Evolutionary conservation across 2,797 vertebrate species (phyloP).

Genomic region (Siniperca scherzeri): DNA sequence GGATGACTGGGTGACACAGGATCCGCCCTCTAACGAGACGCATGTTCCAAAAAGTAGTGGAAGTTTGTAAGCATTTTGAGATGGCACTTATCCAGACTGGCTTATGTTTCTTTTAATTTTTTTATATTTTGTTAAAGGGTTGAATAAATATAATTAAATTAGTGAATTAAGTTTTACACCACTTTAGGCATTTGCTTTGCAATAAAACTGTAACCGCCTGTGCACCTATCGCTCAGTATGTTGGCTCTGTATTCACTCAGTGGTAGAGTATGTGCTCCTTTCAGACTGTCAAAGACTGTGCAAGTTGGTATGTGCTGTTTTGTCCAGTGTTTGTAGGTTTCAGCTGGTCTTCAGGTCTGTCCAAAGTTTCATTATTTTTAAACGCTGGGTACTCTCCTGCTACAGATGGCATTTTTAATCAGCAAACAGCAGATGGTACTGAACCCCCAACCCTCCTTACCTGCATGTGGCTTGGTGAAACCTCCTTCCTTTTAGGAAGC

Average conservation of each 20-base stretch:
- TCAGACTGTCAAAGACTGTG: not conserved
- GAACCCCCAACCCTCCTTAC: slow-evolving; percentile 77
- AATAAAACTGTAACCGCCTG: not conserved
- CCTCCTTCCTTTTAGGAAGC: slow-evolving; percentile 93
- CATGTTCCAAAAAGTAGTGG: too few species aligned
- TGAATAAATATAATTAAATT: not conserved
- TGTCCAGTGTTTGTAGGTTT: not conserved
- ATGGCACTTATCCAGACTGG: not conserved
- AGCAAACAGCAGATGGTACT: not conserved
- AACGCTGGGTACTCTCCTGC: not conserved
- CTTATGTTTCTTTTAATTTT: not conserved
- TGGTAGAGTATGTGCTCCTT: not conserved
- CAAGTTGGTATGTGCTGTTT: not conserved
- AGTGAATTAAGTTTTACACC: too few species aligned
- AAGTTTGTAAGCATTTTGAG: too few species aligned
- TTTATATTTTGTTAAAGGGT: not conserved
- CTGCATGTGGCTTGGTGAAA: slow-evolving; percentile 96
- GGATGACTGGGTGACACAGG: not conserved
- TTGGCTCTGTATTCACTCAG: not conserved
- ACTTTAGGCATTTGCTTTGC: not conserved
- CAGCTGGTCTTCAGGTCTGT: not conserved
- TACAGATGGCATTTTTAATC: not conserved
- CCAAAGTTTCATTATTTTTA: not conserved
- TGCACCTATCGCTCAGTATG: not conserved
- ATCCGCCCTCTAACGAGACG: too few species aligned